Base-by-base conservation (phyloP, 2,888 invertebrate genomes). In the Lepas anatifera region DNA sequence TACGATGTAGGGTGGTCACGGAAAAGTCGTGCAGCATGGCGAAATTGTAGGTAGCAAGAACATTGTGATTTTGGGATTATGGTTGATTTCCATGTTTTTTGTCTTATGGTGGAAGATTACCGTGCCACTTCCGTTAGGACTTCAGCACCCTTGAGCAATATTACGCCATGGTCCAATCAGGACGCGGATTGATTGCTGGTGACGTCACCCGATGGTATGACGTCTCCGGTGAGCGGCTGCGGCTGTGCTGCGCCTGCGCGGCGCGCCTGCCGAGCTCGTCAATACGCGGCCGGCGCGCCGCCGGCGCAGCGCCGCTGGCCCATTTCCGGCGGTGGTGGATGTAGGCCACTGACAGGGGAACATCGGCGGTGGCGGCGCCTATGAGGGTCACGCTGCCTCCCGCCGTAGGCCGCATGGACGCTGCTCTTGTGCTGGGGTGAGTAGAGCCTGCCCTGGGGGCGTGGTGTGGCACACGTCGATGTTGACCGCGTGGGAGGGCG, bases 341-440 rank as follows among this genome's bases (percentile, higher is more conserved):
- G 52, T 52, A 29, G 52, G 52, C 52, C 52, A 52, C 25, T 13
- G 52, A 52, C 52, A 52, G 52, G 25, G 52, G 29, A 52, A 52
- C n/a, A n/a, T n/a, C n/a, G n/a, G 7, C 52, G 52, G 10, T 29
- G 41, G 41, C 52, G 29, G 52, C 52, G 52, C 13, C 52, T 16
- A 52, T 27, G 52, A 52, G 29, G 52, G 52, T 52, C 29, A 16
- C 25, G 13, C 29, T 29, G 52, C 11, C 52, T 27, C 52, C 13
- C 29, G 29, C 13, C 16, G 29, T 13, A 27, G 29, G 29, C 52
- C n/a, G n/a, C 52, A 52, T 52, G 52, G 52, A 52, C 13, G 52
- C 29, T 29, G 52, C 13, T 16, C 27, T 52, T 16, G 52, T 29
- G 29, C 29, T 52, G 29, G 52, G 52, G 52, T 52, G 22, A 52